Conservation (phyloP, 92 coral and sea anemone genomes). For the Porites rus region DNA sequence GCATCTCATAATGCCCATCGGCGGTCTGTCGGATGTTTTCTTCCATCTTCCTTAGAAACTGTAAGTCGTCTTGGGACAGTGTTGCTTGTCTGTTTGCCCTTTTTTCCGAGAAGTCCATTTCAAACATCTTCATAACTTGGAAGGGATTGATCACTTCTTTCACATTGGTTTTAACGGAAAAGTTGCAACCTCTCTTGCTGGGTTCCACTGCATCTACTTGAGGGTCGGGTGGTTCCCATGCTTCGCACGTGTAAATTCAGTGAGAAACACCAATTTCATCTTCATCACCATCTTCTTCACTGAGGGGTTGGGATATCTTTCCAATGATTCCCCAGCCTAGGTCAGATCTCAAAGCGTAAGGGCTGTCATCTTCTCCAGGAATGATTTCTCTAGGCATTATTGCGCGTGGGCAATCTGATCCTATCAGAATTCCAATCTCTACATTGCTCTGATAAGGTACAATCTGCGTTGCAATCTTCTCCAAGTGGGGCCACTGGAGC, state of each 20-base stretch:
- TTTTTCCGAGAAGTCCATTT: constrained; percentile 49
- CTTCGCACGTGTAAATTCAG: constrained; percentile 31
- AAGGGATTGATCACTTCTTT: constrained; percentile 56
- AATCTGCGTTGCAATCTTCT: constrained; percentile 41
- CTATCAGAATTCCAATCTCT: constrained; percentile 65
- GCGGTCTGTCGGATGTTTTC: constrained; percentile 21
- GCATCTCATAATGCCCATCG: constrained; percentile 61
- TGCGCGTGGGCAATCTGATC: constrained; percentile 59
- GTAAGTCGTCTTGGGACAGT: constrained; percentile 51
- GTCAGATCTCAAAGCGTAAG: constrained; percentile 58
- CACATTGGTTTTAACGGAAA: constrained; percentile 33
- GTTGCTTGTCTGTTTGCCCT: constrained; percentile 5
- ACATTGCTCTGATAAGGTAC: constrained; percentile 28
- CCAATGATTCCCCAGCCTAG: constrained; percentile 79
- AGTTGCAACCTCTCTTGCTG: constrained; percentile 32
- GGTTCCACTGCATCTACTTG: background rate
- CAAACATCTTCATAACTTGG: constrained; percentile 40
- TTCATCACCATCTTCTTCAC: background rate
- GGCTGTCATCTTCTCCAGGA: constrained; percentile 53
- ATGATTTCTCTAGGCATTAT: constrained; percentile 66
- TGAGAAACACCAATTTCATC: background rate
- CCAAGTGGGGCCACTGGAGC: constrained; percentile 60
- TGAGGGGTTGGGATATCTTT: background rate
- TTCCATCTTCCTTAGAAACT: constrained; percentile 42
- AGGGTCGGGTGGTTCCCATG: background rate